Base-by-base conservation (phyloP, 2,888 invertebrate genomes). In the Clitarchus hookeri region DNA sequence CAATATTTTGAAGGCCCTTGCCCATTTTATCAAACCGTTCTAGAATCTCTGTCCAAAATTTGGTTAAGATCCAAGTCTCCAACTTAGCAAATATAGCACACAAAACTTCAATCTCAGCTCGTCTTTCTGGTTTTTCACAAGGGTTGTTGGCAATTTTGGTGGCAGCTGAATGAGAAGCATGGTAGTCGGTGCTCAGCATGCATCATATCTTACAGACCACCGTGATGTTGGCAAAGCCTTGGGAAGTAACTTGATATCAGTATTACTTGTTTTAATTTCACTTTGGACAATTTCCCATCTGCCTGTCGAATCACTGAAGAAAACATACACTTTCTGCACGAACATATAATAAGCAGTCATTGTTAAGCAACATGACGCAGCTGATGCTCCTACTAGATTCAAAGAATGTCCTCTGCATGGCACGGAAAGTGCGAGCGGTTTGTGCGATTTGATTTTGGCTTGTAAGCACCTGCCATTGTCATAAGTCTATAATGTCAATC, bases 81-180 rank as follows among this genome's bases (percentile, higher is more conserved):
- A 78, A 78, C 26, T 78, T 78, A 78, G 78, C 78, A 78, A 78
- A 78, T n/a, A 25, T 78, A 78, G 78, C 78, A 78, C 78, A 78
- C 78, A 78, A 78, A 78, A 11, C 78, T 6, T 78, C 78, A 78
- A 23, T 23, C 4, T 78, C 78, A 8, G 4, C 6, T 78, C 78
- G 78, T 78, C 8, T 78, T 78, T 78, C 78, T 23, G 78, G 78
- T 78, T 78, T 78, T 78, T 12, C n/a, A 8, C 78, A 8, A 25
- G 78, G 78, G 9, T 78, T 6, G 26, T 78, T 78, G 4, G 78
- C 11, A 78, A 78, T 78, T 78, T 8, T 78, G 6, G 78, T 78
- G n/a, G n/a, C 78, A 78, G 9, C 4, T 78, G 6, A 78, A 78
- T 25, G 78, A 23, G 19, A 6, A 23, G n/a, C 19, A 26, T 78